These are phyloP conservation scores for Dromococcyx pavoninus DNA, from an alignment of 2,797 vertebrate genomes.

Conservation along the genomic window DNA sequence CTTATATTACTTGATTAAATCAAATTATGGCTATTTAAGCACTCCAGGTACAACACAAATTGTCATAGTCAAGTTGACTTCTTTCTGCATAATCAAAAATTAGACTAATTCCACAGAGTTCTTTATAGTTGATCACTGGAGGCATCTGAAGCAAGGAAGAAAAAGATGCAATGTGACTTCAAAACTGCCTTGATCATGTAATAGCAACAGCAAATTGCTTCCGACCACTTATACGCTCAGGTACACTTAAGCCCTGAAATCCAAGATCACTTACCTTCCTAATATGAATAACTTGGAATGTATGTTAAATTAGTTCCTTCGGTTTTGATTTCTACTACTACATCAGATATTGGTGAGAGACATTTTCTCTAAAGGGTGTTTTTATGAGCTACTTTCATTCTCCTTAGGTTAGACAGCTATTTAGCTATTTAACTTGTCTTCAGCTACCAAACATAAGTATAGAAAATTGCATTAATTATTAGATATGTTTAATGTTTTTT, in stretches of 20 bases:
- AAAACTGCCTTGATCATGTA: neutral
- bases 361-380: neutral
- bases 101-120: neutral
- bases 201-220: neutral
- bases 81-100: neutral
- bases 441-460: neutral
- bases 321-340: neutral
- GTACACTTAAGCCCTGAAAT: neutral
- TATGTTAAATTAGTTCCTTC: neutral
- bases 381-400: neutral
- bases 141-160: neutral
- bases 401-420: slow-evolving; percentile 4
- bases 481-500: slow-evolving; percentile 40
- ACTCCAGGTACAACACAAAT: neutral
- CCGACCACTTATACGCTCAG: neutral
- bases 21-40: neutral
- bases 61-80: neutral
- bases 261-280: neutral
- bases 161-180: neutral
- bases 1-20: neutral
- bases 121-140: neutral
- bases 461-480: slow-evolving; percentile 55
- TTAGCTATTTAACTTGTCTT: neutral
- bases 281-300: neutral
- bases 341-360: neutral